Conservation (phyloP, 2,888 invertebrate genomes). For the Sphinx pinastri region DNA sequence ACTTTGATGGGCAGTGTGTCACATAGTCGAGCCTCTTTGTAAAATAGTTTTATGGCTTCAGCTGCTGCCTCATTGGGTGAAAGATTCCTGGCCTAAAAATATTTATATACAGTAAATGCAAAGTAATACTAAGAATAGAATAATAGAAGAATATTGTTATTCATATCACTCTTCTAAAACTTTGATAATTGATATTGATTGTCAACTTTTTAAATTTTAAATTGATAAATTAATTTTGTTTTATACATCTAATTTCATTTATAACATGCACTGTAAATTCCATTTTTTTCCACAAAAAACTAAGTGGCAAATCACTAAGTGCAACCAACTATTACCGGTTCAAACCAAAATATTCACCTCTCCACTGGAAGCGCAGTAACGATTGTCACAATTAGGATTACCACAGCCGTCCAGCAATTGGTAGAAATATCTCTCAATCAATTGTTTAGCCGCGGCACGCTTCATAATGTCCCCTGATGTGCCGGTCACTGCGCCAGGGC, state of each 20-base stretch:
- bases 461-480: constrained; percentile 87
- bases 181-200: no score
- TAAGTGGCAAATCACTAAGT: background rate
- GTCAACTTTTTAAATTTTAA: background rate
- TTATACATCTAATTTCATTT: background rate
- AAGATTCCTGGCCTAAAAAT: constrained; percentile 85
- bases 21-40: constrained; percentile 92
- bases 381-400: constrained; percentile 93
- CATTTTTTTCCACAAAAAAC: constrained; percentile 31
- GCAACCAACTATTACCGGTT: background rate
- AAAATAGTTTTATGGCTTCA: constrained; percentile 93
- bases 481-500: constrained; percentile 56
- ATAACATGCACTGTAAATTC: background rate
- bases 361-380: constrained; percentile 95
- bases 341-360: constrained; percentile 81
- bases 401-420: constrained; percentile 97
- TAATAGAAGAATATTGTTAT: no score
- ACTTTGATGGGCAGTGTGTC: constrained; percentile 89
- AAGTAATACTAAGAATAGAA: background rate
- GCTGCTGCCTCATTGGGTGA: constrained; percentile 96
- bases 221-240: background rate
- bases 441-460: constrained; percentile 90
- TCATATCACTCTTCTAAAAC: no score
- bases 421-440: constrained; percentile 96
- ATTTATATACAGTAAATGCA: background rate